Evolutionary conservation across 2,888 invertebrate species (phyloP), one percentile per base, ranked within the genome.

Genomic region (Operophtera brumata): DNA sequence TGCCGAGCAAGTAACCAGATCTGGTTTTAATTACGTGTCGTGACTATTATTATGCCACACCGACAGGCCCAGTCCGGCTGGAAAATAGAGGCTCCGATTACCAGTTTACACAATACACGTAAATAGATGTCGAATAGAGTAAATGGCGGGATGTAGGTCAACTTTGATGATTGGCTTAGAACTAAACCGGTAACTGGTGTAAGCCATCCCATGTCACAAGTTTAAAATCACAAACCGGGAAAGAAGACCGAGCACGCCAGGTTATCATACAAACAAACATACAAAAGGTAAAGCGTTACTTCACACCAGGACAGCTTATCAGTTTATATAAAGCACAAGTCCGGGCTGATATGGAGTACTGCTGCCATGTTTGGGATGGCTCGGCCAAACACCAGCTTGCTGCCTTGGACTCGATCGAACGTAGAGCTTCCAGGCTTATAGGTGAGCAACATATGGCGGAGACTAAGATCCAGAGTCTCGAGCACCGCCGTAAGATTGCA

Each of bases 1-100:
- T 80, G 77, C 70, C 66, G 52, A 41, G 52, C 58, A 51, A 52
- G 58, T 56, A 49, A 57, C 57, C 57, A 57, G 61, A 53, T 57
- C 61, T 61, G 57, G 64, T 61, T 62, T 62, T 61, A 65, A 62
- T 62, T 62, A 59, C 61, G 48, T 61, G 57, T 54, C 59, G 36
- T 28, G 55, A 56, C 48, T 54, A 46, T 58, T 54, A 46, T 58
- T 59, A 52, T 61, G 58, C 57, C 59, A 59, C 46, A 52, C n/a
- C 13, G 43, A 40, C 52, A 57, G 34, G 28, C 42, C 44, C 43
- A 39, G 49, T 47, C 39, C 7, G 14, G 41, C 57, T 54, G 54
- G 50, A 57, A 45, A 44, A 58, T 41, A 30, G 25, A 36, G 41
- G 42, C 36, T 48, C 32, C 25, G 26, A 34, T 46, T 46, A 40